Evolutionary conservation across 1,140 invertebrate genomes (phyloP).

Genomic region (Pseudobourletiella spinata): DNA sequence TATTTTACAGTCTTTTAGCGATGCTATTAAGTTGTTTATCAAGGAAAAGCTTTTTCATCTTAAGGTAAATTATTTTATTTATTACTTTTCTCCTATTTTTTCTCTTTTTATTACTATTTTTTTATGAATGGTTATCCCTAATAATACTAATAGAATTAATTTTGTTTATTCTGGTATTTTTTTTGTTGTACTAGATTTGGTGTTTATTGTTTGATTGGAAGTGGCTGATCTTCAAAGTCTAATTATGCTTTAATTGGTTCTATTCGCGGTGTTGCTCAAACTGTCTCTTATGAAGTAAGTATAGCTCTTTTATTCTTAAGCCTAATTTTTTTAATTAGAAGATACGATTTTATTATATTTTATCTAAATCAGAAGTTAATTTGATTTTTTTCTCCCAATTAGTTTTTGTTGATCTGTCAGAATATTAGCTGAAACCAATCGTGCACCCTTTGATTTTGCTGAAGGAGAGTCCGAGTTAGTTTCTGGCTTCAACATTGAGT

Average conservation of each 20-base stretch:
- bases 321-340: slow-evolving; percentile 43
- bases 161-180: slow-evolving; percentile 47
- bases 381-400: slow-evolving; percentile 47
- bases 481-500: slow-evolving; percentile 66
- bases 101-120: slow-evolving; percentile 48
- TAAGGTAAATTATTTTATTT: slow-evolving; percentile 46
- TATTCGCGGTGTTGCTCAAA: slow-evolving; percentile 53
- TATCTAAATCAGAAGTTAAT: slow-evolving; percentile 42
- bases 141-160: slow-evolving; percentile 40
- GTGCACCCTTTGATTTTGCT: slow-evolving; percentile 66
- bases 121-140: slow-evolving; percentile 47
- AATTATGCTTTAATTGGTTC: slow-evolving; percentile 55
- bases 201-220: slow-evolving; percentile 49
- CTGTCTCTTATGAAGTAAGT: slow-evolving; percentile 59
- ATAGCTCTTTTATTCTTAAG: slow-evolving; percentile 49
- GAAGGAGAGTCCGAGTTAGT: slow-evolving; percentile 64
- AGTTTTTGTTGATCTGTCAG: slow-evolving; percentile 49
- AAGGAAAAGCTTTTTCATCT: slow-evolving; percentile 47
- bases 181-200: slow-evolving; percentile 48
- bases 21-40: slow-evolving; percentile 57
- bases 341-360: slow-evolving; percentile 41
- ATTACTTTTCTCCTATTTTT: slow-evolving; percentile 51
- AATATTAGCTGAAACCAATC: slow-evolving; percentile 59
- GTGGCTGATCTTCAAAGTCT: slow-evolving; percentile 57
- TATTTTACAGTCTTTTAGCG: slow-evolving; percentile 54